Base-by-base conservation (phyloP, 2,888 invertebrate genomes). In the Drosophila atripex region DNA sequence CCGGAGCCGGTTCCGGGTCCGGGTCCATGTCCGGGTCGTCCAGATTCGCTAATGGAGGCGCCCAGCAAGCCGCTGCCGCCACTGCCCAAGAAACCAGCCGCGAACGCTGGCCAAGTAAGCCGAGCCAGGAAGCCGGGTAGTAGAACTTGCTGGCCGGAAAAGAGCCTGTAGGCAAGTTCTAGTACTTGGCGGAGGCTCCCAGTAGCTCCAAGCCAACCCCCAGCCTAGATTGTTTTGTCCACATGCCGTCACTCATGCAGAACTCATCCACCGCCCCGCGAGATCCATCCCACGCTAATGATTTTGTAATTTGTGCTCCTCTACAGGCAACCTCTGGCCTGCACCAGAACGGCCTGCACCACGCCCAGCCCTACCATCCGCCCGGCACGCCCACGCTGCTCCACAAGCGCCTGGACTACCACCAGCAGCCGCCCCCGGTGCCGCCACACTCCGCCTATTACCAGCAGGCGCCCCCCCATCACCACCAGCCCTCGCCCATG, bases 61-160 rank as follows among this genome's bases (percentile, higher is more conserved):
- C 89, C 90, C 52, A 84, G 79, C 49, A 89, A 90, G 49, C 90
- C 90, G 12, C 72, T 90, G 74, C 90, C 90, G 2, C 90, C 90
- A 41, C 61, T 89, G 59, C 90, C 90, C 49, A 79, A 80, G 43
- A 89, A 89, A 64, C 54, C 79, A 12, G 55, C 65, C 12, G 1
- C 43, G 16, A 12, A 1, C 11, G 52, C 47, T 57, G 68, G 65
- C 49, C 65, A 66, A 32, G 60, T 61, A 61, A 61, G 60, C 45
- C 45, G 18, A 43, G 53, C 43, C 16, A 1, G 32, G 9, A 18
- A 16, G 16, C 41, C 41, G 8, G 9, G 41, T 18, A 41, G 9
- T 18, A 41, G 41, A 41, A 18, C 41, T 41, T 41, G 16, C 41
- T 41, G 41, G 35, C 35, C n/a, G 35, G 35, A 35, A n/a, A 35